Evolutionary conservation across 2,888 invertebrate genomes (phyloP), one percentile per base, ranked within the genome.

Genomic region (Pharmacophagus antenor): DNA sequence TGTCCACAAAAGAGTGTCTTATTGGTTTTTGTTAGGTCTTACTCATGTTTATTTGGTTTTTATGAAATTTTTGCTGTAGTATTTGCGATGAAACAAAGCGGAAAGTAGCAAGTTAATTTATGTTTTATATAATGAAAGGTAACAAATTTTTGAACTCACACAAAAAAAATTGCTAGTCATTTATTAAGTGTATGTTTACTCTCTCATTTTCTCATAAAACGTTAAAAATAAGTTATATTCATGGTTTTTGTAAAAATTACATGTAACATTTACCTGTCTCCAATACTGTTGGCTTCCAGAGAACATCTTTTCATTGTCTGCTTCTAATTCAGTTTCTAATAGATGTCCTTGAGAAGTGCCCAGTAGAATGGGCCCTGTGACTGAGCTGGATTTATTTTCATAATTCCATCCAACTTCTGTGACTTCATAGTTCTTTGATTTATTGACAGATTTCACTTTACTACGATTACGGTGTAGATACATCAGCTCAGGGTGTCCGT

Each of bases 321-420:
- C 91, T 20, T 94, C 93, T 54, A 98, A 92, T 80, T 98, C 98
- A 0, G 96, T 96, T 85, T 98, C 98, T 82, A 98, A 94, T 63
- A 98, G 95, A 48, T 96, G 89, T 0, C 98, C 98, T 77, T 95
- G 96, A 0, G 96, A 96, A 0, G 98, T 98, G 6, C 98, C 98
- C 48, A 98, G 78, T 44, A 99, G 86, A 70, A 99, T 97, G 0
- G 96, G 94, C 0, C 96, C 96, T 0, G 98, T 97, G 0, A 94
- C 92, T 1, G 78, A 83, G 62, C 94, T 94, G 0, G 93, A 94
- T 1, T 92, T 93, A 67, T 95, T 95, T 60, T 92, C 92, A 67
- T 92, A 93, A 80, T 96, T 98, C 95, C 98, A 99, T 0, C 95
- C 98, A 0, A 99, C 95, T 53, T 97, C 95, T 0, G 98, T 97